Percentiles rank a stretch among this genome's conserved stretches.
Conservation (phyloP, 1,140 invertebrate genomes). For the Zaprionus davidi region DNA sequence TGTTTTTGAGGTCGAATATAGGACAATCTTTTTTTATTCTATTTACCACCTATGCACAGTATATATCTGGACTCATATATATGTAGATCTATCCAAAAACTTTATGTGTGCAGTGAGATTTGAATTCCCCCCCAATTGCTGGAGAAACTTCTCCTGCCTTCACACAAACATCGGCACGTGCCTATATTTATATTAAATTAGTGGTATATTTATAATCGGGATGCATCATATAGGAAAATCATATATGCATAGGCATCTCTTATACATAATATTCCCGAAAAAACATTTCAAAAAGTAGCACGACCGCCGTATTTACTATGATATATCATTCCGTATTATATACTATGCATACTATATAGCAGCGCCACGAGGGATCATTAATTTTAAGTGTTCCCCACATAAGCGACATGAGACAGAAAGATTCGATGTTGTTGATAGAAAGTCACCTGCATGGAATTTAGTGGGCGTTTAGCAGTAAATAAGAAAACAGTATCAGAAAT, state of each 20-base stretch:
- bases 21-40: conserved; percentile 59
- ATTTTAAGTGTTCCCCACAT: conserved; percentile 37
- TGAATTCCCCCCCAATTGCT: conserved; percentile 31
- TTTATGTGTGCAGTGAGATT: conserved; percentile 26
- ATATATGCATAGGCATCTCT: neutral
- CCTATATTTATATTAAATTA: conserved; percentile 47
- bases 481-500: conserved; percentile 17
- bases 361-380: conserved; percentile 31
- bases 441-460: conserved; percentile 37
- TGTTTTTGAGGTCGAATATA: conserved; percentile 76
- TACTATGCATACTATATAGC: conserved; percentile 10
- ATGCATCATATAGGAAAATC: conserved; percentile 29
- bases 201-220: conserved; percentile 27
- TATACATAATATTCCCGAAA: conserved; percentile 35
- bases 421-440: conserved; percentile 34
- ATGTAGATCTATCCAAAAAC: conserved; percentile 30
- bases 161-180: conserved; percentile 47
- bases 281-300: neutral
- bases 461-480: conserved; percentile 31
- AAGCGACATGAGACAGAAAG: neutral
- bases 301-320: neutral
- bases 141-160: conserved; percentile 38
- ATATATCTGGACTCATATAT: conserved; percentile 12
- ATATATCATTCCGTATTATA: neutral
- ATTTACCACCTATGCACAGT: conserved; percentile 28